Evolutionary conservation across 2,113 vertebrate species (phyloP), one percentile per base, ranked within the genome.

Genomic region (Garra rufa): DNA sequence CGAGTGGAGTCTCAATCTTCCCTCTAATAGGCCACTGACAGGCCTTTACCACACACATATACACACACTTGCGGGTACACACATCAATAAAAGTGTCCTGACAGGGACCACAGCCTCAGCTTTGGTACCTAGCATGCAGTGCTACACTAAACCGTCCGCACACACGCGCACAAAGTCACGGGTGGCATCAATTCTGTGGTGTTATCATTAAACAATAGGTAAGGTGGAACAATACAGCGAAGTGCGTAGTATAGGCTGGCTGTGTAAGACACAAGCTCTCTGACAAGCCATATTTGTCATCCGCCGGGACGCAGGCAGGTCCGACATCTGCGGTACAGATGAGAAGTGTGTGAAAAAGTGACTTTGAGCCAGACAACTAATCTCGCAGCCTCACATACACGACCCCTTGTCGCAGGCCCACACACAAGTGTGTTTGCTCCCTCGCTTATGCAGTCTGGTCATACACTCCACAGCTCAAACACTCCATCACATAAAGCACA

Each of bases 1-100:
- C 95, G 95, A 96, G 94, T 85, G 92, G 96, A 95, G 95, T 96
- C 96, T 98, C 97, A 95, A 96, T 98, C 97, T 97, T 96, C 75
- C 89, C 91, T 90, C 93, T 96, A 95, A 93, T 95, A 94, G 95
- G 95, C 92, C 93, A 95, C 95, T 88, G 88, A 88, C 96, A 95
- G 91, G 89, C 90, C 91, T 89, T 92, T 91, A 88, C 67, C 80
- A 76, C 82, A 84, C 80, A 80, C 86, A 83, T 76, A 57, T 69
- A 67, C 79, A 89, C 87, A 91, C 34, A 89, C 82, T 86, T 83
- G 86, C 82, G 81, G 57, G 70, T 38, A 75, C 76, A 71, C 85
- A 48, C 80, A 88, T 85, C 84, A 87, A 87, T 85, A 88, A 86
- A 85, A 67, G 48, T 83, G 81, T 84, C 82, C 74, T 88, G 87